Conservation (phyloP, 2,113 vertebrate genomes). For the Orycteropus afer region DNA sequence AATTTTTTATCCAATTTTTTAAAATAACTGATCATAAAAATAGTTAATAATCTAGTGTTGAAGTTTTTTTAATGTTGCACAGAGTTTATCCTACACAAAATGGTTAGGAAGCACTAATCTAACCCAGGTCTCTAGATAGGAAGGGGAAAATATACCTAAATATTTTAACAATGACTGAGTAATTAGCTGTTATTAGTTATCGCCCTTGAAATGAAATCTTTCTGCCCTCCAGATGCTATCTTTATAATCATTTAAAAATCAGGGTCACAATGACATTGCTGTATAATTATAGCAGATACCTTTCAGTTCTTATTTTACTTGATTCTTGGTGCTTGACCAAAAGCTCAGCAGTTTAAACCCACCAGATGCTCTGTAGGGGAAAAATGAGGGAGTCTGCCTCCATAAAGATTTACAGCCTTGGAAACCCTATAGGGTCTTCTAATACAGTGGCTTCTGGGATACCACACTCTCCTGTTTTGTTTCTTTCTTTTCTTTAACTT, state of each 20-base stretch:
- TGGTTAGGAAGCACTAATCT: background rate
- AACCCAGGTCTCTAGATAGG: background rate
- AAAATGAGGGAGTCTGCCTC: no score
- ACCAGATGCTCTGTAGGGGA: no score
- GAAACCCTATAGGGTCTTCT: no score
- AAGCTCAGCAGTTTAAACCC: no score
- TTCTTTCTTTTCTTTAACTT: background rate
- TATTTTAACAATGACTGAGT: background rate
- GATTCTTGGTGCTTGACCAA: no score
- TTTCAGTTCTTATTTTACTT: background rate
- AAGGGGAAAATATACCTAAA: conserved; percentile 4
- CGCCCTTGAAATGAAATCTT: conserved; percentile 25
- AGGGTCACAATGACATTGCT: background rate
- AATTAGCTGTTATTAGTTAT: background rate
- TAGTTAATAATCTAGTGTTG: background rate
- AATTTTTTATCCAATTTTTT: background rate
- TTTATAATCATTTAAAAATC: background rate
- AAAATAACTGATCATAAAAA: conserved; percentile 2
- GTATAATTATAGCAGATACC: background rate
- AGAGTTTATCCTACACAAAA: background rate
- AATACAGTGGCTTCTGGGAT: conserved; percentile 4
- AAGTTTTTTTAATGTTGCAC: conserved; percentile 6
- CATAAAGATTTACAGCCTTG: no score
- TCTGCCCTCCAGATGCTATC: background rate
- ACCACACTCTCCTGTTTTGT: background rate